Conservation (phyloP, 2,888 invertebrate genomes). For the Timema podura region DNA sequence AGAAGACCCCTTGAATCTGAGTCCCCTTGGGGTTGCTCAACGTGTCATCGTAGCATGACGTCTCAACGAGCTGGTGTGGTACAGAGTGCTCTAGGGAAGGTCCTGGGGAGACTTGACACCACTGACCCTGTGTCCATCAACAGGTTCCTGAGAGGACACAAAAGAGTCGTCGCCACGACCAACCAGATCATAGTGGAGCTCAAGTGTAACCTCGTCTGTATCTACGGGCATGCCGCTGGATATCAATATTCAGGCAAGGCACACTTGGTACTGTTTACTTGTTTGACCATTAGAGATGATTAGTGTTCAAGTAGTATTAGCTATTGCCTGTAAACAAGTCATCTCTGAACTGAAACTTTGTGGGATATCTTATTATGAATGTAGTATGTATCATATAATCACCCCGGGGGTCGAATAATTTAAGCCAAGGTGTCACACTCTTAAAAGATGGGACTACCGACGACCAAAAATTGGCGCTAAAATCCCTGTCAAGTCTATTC, state of each 20-base stretch:
- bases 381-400: no score
- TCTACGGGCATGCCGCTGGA: constrained; percentile 54
- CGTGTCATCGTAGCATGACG: constrained; percentile 51
- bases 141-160: constrained; percentile 52
- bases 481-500: no score
- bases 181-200: constrained; percentile 61
- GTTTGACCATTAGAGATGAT: no score
- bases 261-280: no score
- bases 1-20: constrained; percentile 51
- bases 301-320: no score
- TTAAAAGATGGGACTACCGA: no score
- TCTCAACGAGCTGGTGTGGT: constrained; percentile 43
- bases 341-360: no score
- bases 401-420: no score
- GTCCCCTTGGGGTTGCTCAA: constrained; percentile 57
- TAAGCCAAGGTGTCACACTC: no score
- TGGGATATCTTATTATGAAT: no score
- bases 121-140: constrained; percentile 53
- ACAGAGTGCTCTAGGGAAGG: constrained; percentile 46
- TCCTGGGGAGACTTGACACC: constrained; percentile 51
- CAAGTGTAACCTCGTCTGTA: constrained; percentile 59
- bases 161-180: constrained; percentile 54
- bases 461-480: no score
- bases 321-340: no score
- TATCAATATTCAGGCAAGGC: constrained; percentile 55